A percentile compares a stretch with the other conserved stretches of the same genome.
Evolutionary conservation across 2,797 vertebrate genomes (phyloP).

Genomic region (Liparis tanakae): DNA sequence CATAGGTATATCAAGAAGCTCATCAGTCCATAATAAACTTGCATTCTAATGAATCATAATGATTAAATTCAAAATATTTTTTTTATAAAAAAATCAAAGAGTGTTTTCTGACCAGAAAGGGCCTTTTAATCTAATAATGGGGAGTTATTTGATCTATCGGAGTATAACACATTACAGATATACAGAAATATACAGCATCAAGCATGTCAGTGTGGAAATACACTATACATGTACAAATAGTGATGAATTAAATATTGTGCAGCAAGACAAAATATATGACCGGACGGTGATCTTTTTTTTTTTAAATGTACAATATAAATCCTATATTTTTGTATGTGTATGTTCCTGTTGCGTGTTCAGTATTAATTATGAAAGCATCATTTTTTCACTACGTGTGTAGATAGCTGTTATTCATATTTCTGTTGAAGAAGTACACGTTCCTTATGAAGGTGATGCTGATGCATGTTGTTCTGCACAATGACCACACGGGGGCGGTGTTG

Average conservation of each 20-base stretch:
- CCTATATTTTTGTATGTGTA: neutral
- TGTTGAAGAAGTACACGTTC: neutral
- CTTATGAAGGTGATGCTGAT: neutral
- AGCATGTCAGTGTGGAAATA: neutral
- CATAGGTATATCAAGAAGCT: neutral
- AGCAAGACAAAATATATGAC: neutral
- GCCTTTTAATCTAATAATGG: neutral
- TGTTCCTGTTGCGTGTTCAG: neutral
- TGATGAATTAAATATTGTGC: no score
- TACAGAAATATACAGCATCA: neutral
- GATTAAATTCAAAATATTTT: neutral
- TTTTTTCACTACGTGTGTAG: neutral
- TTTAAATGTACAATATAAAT: neutral
- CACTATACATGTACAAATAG: neutral
- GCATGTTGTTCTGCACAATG: neutral
- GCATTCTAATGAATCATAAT: neutral
- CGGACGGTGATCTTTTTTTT: neutral
- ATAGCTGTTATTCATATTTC: neutral
- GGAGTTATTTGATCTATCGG: neutral
- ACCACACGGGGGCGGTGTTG: conserved; percentile 17
- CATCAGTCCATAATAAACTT: neutral
- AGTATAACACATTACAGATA: neutral
- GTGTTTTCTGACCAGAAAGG: neutral
- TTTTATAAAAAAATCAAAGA: neutral
- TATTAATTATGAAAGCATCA: neutral